These are phyloP conservation scores for Coleophora flavipennella DNA, from an alignment of 2,888 invertebrate species.

Conservation along the genomic window DNA sequence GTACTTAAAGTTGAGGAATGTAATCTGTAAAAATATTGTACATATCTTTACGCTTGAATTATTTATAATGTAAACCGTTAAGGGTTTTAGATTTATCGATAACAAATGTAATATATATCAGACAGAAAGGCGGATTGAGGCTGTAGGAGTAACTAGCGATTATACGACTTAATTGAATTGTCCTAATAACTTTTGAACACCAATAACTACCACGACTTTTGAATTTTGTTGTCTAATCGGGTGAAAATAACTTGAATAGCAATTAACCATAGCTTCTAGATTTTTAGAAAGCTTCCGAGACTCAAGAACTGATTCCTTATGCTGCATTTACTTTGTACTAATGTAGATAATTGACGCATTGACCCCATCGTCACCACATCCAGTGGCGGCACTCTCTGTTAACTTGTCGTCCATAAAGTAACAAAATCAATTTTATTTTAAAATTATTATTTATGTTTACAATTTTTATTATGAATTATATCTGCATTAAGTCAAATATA, in stretches of 20 bases:
- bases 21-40: conserved; percentile 72
- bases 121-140: conserved; percentile 12
- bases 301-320: conserved; percentile 44
- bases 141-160: conserved; percentile 6
- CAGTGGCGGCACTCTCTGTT: background rate
- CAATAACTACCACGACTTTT: conserved; percentile 1
- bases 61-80: conserved; percentile 62
- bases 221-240: conserved; percentile 11
- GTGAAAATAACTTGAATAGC: conserved; percentile 12
- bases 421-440: too few relatives aligned
- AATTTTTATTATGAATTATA: too few relatives aligned
- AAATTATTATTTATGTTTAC: too few relatives aligned
- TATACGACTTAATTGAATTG: conserved; percentile 8
- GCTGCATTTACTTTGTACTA: conserved; percentile 57
- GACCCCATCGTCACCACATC: conserved; percentile 28
- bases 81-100: conserved; percentile 39
- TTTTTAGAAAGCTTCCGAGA: conserved; percentile 46
- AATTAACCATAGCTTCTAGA: conserved; percentile 54
- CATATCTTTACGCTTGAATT: conserved; percentile 72
- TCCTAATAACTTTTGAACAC: conserved; percentile 3
- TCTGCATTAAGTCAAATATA: too few relatives aligned
- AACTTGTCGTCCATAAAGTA: background rate
- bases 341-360: conserved; percentile 53
- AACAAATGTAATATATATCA: conserved; percentile 38
- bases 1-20: conserved; percentile 59